Evolutionary conservation across 2,888 invertebrate genomes (phyloP).

Genomic region (Coleophora deauratella): DNA sequence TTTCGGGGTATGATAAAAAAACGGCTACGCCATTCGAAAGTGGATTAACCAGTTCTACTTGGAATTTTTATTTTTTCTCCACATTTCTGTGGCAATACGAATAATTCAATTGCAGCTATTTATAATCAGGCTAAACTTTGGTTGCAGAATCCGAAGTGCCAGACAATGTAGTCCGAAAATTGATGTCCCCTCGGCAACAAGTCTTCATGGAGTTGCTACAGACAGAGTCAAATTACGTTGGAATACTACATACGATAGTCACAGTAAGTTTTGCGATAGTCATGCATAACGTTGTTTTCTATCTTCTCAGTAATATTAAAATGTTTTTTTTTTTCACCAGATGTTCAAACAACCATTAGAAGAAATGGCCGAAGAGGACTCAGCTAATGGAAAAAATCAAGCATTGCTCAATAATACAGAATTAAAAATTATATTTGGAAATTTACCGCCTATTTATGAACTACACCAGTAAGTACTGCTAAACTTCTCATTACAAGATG

Average conservation of each 20-base stretch:
- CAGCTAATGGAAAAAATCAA: slow-evolving; percentile 75
- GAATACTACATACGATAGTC: slow-evolving; percentile 93
- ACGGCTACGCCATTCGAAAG: too few species aligned
- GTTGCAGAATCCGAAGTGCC: slow-evolving; percentile 69
- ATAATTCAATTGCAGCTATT: too few species aligned
- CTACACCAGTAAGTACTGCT: slow-evolving; percentile 87
- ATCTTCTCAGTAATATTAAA: background rate
- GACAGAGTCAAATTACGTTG: slow-evolving; percentile 98
- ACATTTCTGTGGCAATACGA: too few species aligned
- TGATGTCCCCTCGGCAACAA: slow-evolving; percentile 84
- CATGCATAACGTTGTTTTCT: background rate
- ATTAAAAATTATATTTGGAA: slow-evolving; percentile 95
- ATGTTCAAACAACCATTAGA: slow-evolving; percentile 95
- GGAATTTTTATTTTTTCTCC: too few species aligned
- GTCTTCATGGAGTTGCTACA: slow-evolving; percentile 94
- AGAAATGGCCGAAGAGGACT: slow-evolving; percentile 85
- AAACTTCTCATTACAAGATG: too few species aligned
- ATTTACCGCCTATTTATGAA: slow-evolving; percentile 95
- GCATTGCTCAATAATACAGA: slow-evolving; percentile 92
- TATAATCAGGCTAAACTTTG: too few species aligned
- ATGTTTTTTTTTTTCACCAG: slow-evolving; percentile 62
- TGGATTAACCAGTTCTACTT: too few species aligned
- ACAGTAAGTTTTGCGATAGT: slow-evolving; percentile 74
- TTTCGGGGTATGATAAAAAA: too few species aligned
- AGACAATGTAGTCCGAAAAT: slow-evolving; percentile 78